phyloP scores from a whole-genome alignment of 1,140 invertebrate genomes.

The Aphaenogaster floridana region DNA sequence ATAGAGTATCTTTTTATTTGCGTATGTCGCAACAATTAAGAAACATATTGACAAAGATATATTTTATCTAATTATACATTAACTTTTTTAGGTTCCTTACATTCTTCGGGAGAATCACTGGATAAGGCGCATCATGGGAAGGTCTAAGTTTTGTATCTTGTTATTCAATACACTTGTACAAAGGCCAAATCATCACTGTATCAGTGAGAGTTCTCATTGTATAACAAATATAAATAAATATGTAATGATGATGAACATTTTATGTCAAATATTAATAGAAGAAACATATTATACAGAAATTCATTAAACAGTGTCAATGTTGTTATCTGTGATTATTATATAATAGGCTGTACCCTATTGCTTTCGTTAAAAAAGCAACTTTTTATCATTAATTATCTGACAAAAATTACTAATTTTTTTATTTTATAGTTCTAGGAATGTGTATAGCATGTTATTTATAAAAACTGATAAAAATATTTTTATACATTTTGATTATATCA shows the following conservation, averaged over 20 bases:
- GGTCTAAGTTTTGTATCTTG: slow-evolving; percentile 81
- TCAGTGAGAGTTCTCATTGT: slow-evolving; percentile 48
- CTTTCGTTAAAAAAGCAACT: slow-evolving; percentile 16
- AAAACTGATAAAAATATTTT: slow-evolving; percentile 62
- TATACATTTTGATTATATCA: slow-evolving; percentile 11
- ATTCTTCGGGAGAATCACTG: slow-evolving; percentile 85
- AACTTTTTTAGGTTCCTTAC: slow-evolving; percentile 83
- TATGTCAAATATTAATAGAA: slow-evolving; percentile 50
- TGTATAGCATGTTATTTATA: slow-evolving; percentile 45
- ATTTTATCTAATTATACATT: slow-evolving; percentile 41
- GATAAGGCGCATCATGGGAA: slow-evolving; percentile 85
- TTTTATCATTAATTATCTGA: slow-evolving; percentile 20
- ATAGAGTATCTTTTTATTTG: not conserved
- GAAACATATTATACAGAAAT: slow-evolving; percentile 4
- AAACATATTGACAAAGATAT: not conserved
- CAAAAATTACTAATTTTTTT: slow-evolving; percentile 9
- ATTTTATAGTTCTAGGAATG: slow-evolving; percentile 3
- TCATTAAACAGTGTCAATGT: slow-evolving; percentile 23
- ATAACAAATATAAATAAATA: slow-evolving; percentile 63
- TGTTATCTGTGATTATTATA: slow-evolving; percentile 51
- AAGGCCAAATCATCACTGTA: slow-evolving; percentile 67
- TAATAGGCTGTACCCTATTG: slow-evolving; percentile 17
- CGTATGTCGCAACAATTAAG: not conserved
- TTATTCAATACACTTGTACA: slow-evolving; percentile 57
- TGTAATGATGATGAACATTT: slow-evolving; percentile 50